Evolutionary conservation across 2,113 vertebrate genomes (phyloP).

Genomic region (Diphyllodes magnificus): DNA sequence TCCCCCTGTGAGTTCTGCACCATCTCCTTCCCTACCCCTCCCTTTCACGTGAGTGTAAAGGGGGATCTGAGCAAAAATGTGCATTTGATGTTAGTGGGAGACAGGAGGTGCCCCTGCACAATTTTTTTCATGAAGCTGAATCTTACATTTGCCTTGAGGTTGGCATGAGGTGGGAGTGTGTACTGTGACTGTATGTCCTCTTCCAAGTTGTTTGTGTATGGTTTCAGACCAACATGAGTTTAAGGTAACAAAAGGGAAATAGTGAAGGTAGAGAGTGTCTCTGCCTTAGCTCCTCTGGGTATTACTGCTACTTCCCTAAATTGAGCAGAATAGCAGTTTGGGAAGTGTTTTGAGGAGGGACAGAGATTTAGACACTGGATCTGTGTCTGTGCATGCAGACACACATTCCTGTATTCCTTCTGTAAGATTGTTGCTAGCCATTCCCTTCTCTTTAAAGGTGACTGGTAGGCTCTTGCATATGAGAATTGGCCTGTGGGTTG

Average conservation of each 20-base stretch:
- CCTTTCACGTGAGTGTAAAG: neutral
- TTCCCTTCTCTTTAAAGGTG: neutral
- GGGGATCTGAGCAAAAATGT: neutral
- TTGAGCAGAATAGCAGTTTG: neutral
- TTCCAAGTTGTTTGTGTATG: neutral
- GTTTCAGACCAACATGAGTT: neutral
- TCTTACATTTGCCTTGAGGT: neutral
- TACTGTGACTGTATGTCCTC: neutral
- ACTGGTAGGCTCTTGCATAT: neutral
- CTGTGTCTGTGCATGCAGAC: rapidly evolving
- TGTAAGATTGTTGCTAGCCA: neutral
- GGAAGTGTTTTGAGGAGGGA: neutral
- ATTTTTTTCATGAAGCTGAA: neutral
- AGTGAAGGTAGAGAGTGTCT: neutral
- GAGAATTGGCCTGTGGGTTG: neutral
- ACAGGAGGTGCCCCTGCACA: neutral
- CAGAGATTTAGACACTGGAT: neutral
- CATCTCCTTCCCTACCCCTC: neutral
- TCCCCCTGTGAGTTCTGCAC: neutral
- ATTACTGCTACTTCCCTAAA: neutral
- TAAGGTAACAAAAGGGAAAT: neutral
- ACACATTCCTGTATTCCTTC: neutral
- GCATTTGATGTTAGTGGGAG: neutral
- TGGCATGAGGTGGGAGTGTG: neutral
- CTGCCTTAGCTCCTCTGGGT: neutral